Percentiles rank a stretch among this genome's conserved stretches.
Conservation (phyloP, 1,140 invertebrate genomes). For the Drosophila sucinea region DNA sequence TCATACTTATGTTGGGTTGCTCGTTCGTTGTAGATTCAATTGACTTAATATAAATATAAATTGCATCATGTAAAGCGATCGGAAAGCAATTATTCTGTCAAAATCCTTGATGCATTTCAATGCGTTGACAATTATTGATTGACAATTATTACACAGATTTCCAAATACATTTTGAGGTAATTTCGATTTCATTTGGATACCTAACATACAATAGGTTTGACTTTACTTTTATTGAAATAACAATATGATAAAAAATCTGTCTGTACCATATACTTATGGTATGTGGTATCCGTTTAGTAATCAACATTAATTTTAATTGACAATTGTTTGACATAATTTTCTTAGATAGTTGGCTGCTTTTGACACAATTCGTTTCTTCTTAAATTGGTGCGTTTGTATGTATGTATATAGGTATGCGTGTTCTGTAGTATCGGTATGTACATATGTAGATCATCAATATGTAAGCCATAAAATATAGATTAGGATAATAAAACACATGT, state of each 20-base stretch:
- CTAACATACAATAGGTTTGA: neutral
- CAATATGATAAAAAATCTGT: neutral
- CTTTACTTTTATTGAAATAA: neutral
- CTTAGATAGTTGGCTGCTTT: too few species aligned
- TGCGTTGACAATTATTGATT: neutral
- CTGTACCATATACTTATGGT: neutral
- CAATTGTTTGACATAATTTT: neutral
- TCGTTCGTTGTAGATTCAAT: neutral
- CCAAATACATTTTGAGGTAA: neutral
- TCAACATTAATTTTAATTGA: neutral
- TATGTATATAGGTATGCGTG: neutral
- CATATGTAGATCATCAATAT: conserved; percentile 19
- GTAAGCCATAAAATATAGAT: conserved; percentile 33
- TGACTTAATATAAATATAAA: neutral
- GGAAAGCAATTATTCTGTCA: neutral
- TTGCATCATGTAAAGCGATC: too few species aligned
- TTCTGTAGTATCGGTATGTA: conserved; percentile 3
- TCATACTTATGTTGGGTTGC: neutral
- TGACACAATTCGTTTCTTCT: too few species aligned
- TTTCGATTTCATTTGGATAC: neutral
- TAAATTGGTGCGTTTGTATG: neutral
- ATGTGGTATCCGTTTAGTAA: neutral
- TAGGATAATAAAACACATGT: conserved; percentile 34
- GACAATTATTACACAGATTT: neutral
- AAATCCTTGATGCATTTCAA: neutral